Percentiles rank a stretch among this genome's conserved stretches.
phyloP scores from a whole-genome alignment of 2,113 vertebrate species.

The Motacilla alba region DNA sequence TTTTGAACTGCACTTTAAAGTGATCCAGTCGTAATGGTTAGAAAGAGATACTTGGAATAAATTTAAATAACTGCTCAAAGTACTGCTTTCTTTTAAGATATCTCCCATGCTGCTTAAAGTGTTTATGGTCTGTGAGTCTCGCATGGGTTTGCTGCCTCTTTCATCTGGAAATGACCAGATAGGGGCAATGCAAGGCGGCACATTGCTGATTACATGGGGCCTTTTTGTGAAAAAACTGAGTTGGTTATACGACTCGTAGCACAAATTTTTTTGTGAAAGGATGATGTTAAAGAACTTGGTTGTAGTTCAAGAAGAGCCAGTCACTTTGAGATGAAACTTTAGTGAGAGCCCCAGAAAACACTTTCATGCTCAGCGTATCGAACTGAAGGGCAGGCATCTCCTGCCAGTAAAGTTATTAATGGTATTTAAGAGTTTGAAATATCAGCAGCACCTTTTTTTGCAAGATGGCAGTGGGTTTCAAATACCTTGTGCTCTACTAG shows the following conservation, averaged over 20 bases:
- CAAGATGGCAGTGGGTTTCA: neutral
- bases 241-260: neutral
- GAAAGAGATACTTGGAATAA: neutral
- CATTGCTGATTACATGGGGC: neutral
- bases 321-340: neutral
- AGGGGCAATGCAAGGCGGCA: neutral
- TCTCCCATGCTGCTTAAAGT: rapidly evolving
- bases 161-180: neutral
- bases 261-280: neutral
- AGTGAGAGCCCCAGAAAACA: neutral
- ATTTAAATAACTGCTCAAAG: neutral
- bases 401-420: neutral
- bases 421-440: neutral
- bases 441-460: neutral
- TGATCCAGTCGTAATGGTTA: neutral
- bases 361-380: neutral
- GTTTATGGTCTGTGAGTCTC: neutral
- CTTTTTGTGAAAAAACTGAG: neutral
- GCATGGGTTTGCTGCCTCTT: neutral
- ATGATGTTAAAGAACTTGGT: neutral
- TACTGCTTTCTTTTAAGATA: neutral
- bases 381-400: neutral
- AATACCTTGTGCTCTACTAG: neutral
- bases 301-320: neutral
- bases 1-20: neutral